A percentile compares a stretch with the other conserved stretches of the same genome.
phyloP scores from a whole-genome alignment of 2,888 invertebrate genomes.

The Platycnemis pennipes region DNA sequence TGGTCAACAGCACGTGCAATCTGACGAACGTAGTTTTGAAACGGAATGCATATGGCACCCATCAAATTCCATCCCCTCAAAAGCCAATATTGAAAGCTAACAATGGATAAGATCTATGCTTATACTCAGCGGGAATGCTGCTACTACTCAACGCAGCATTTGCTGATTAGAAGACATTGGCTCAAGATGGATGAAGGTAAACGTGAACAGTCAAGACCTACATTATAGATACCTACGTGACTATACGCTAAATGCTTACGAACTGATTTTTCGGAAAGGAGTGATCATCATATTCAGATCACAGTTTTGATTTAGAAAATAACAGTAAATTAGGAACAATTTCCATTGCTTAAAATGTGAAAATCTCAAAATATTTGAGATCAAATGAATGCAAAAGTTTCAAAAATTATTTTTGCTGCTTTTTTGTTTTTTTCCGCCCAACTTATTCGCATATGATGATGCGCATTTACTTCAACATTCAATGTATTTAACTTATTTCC shows the following conservation, averaged over 20 bases:
- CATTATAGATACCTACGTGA: neutral
- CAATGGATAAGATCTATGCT: neutral
- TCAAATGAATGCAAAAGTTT: too few relatives aligned
- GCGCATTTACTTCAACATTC: too few relatives aligned
- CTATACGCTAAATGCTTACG: neutral
- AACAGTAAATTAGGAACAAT: too few relatives aligned
- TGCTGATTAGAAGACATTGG: neutral
- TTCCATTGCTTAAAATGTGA: too few relatives aligned
- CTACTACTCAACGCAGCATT: neutral
- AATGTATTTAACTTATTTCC: too few relatives aligned
- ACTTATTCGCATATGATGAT: too few relatives aligned
- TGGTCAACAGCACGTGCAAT: neutral
- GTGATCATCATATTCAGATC: too few relatives aligned
- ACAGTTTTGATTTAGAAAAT: too few relatives aligned
- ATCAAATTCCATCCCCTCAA: neutral
- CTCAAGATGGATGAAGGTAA: neutral
- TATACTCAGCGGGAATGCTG: neutral
- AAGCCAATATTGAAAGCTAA: neutral
- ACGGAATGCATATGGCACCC: conserved; percentile 10
- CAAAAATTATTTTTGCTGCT: too few relatives aligned
- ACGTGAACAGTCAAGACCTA: neutral
- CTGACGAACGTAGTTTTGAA: neutral
- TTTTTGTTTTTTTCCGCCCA: too few relatives aligned
- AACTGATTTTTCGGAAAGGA: too few relatives aligned
- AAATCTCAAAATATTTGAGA: too few relatives aligned